A percentile compares a stretch with the other conserved stretches of the same genome.
Conservation (phyloP, 2,888 invertebrate genomes). For the Rhaphigaster nebulosa region DNA sequence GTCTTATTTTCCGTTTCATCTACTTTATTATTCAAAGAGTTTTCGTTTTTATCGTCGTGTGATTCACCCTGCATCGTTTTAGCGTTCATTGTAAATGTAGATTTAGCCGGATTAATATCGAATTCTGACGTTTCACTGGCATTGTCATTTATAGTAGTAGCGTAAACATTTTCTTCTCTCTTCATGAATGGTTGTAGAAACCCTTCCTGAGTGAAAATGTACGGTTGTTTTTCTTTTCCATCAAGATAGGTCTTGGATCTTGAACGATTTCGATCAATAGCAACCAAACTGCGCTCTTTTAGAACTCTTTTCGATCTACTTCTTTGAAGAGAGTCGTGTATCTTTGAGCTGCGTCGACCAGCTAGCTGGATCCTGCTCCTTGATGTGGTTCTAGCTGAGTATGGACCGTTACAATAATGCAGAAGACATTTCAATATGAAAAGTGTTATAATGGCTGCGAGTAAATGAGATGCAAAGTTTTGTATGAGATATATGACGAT, state of each 20-base stretch:
- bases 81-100: not conserved
- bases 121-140: not conserved
- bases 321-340: not conserved
- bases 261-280: not conserved
- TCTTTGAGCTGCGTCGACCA: not conserved
- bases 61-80: no score
- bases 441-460: conserved; percentile 2
- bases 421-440: not conserved
- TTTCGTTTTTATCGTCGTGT: no score
- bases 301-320: not conserved
- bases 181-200: not conserved
- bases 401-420: not conserved
- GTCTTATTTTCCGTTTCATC: no score
- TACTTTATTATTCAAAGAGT: no score
- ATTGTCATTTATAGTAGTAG: not conserved
- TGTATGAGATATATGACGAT: not conserved
- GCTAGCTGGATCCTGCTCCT: not conserved
- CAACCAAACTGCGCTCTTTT: not conserved
- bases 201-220: not conserved
- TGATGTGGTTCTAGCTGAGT: no score
- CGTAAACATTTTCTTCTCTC: not conserved
- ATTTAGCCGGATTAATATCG: not conserved
- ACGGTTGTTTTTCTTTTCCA: not conserved
- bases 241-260: not conserved
- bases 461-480: not conserved